Evolutionary conservation across 2,113 vertebrate genomes (phyloP), one percentile per base, ranked within the genome.

Genomic region (Neofelis nebulosa): DNA sequence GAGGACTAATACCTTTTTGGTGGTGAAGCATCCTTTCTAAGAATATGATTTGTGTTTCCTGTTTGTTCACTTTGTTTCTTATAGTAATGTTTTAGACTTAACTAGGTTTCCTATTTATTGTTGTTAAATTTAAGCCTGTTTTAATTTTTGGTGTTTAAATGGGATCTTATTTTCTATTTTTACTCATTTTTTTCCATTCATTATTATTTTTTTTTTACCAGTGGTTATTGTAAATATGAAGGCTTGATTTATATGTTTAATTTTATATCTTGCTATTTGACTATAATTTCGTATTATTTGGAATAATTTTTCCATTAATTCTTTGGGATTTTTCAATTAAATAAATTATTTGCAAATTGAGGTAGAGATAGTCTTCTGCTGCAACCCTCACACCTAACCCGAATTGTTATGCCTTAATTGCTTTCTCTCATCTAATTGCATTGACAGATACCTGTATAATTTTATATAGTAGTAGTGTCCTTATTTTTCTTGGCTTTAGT

Each of bases 91-190:
- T 52, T 90, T 41, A 29, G 55, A 68, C 23, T 74, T 45, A 48
- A 48, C 7, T 18, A 55, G n/a, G 29, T 45, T 57, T 93, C 36
- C 12, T 82, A n/a, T 13, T 52, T 9, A 36, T 82, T 74, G 21
- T 68, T 88, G 50, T 93, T 90, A 68, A 89, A 55, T 93, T 92
- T 84, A 92, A 96, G 21, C 55, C 48, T 73, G 3, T 66, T 95
- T 91, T 92, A 41, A 7, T n/a, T 82, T 91, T 93, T 52, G 21
- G 29, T 73, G 0, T 89, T 74, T 95, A 91, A 76, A 50, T 68
- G 36, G 31, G 52, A 10, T 86, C 52, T 25, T 90, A 21, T 73
- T 83, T 87, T 82, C 57, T 82, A 31, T 66, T 80, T 92, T 88
- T 76, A 50, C 25, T n/a, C 61, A 52, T 31, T 85, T 81, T 33